Conservation (phyloP, 2,888 invertebrate genomes). For the Drosophila meridionalis region DNA sequence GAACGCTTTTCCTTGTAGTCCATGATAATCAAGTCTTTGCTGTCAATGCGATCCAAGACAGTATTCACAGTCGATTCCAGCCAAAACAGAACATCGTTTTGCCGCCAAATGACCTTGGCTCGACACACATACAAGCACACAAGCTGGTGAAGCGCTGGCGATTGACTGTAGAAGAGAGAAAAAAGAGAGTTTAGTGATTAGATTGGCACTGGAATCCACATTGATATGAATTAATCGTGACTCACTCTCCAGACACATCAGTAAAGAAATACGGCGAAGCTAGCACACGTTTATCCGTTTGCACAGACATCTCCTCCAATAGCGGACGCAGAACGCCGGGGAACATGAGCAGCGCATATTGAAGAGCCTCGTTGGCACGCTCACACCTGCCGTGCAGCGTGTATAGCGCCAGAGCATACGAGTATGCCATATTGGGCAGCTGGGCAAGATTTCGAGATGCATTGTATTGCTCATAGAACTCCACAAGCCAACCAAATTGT, state of each 20-base stretch:
- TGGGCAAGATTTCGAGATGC: slow-evolving; percentile 89
- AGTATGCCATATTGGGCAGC: slow-evolving; percentile 95
- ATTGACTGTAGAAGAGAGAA: slow-evolving; percentile 85
- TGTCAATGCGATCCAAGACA: slow-evolving; percentile 88
- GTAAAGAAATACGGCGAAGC: slow-evolving; percentile 85
- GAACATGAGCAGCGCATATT: slow-evolving; percentile 92
- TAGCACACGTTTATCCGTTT: slow-evolving; percentile 88
- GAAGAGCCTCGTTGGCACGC: slow-evolving; percentile 88
- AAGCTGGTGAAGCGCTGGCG: slow-evolving; percentile 89
- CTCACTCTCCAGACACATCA: slow-evolving; percentile 80
- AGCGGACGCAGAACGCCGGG: slow-evolving; percentile 91
- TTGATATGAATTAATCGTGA: slow-evolving; percentile 17
- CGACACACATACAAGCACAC: slow-evolving; percentile 90
- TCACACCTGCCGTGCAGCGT: slow-evolving; percentile 86
- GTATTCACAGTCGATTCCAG: slow-evolving; percentile 89
- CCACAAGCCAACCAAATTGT: slow-evolving; percentile 90
- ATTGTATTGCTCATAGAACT: slow-evolving; percentile 88
- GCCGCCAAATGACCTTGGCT: slow-evolving; percentile 92
- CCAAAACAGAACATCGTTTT: slow-evolving; percentile 90
- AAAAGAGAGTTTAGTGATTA: slow-evolving; percentile 21
- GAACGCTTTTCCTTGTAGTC: slow-evolving; percentile 87
- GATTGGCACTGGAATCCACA: neutral
- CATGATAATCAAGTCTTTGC: slow-evolving; percentile 87
- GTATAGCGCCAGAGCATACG: slow-evolving; percentile 91
- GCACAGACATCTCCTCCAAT: slow-evolving; percentile 91